phyloP scores from a whole-genome alignment of 2,113 vertebrate species.

The Panthera tigris region DNA sequence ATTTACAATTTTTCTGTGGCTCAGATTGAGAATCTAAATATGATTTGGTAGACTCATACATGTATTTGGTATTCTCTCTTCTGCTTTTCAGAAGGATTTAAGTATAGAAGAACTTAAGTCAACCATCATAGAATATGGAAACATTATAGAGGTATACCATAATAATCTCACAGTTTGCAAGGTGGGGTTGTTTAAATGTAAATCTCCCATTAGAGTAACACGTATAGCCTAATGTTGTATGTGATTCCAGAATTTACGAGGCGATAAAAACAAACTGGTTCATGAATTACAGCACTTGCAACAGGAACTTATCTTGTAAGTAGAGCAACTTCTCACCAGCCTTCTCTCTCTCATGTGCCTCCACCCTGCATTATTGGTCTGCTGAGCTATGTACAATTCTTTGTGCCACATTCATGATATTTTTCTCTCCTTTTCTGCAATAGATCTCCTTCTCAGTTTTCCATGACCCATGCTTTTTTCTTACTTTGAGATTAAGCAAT shows the following conservation, averaged over 20 bases:
- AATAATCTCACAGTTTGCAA: background rate
- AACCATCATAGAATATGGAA: constrained; percentile 88
- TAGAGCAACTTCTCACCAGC: background rate
- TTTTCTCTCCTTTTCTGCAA: background rate
- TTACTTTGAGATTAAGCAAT: background rate
- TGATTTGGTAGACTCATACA: background rate
- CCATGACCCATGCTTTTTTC: background rate
- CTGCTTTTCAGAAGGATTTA: constrained; percentile 86
- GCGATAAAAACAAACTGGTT: constrained; percentile 90
- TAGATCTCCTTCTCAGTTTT: background rate
- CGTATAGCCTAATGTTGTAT: background rate
- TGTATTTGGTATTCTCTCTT: background rate
- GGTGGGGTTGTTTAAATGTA: background rate
- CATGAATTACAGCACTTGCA: constrained; percentile 89
- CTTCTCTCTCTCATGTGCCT: background rate
- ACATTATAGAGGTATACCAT: constrained; percentile 88
- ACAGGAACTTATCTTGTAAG: constrained; percentile 90
- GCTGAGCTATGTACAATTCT: background rate
- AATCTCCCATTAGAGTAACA: background rate
- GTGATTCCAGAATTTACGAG: constrained; percentile 80
- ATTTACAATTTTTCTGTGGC: background rate
- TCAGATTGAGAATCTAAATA: background rate
- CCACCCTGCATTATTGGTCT: accelerated
- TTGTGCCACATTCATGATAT: background rate
- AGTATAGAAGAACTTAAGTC: constrained; percentile 89